Conservation (phyloP, 2,888 invertebrate species). For the Pachliopta kotzebuea region DNA sequence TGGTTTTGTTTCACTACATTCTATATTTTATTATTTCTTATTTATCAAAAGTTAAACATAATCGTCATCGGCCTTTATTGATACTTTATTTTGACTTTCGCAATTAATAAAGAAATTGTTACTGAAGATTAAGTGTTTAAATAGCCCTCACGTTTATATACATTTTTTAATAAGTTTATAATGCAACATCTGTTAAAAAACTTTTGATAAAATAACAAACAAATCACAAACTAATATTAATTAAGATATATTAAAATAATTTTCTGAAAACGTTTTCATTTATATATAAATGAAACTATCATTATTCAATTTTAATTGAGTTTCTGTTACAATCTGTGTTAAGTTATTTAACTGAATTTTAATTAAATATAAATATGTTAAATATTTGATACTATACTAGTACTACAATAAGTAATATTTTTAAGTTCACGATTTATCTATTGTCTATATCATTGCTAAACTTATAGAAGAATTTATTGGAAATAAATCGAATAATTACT, state of each 20-base stretch:
- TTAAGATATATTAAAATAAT: neutral
- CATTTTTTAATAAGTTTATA: too few relatives aligned
- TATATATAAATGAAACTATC: neutral
- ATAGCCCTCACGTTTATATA: too few relatives aligned
- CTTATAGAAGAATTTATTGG: too few relatives aligned
- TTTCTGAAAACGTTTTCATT: neutral
- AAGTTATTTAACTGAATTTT: neutral
- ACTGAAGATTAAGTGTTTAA: too few relatives aligned
- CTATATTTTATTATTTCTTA: too few relatives aligned
- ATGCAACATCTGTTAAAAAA: too few relatives aligned
- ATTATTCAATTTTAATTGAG: neutral
- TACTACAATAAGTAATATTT: neutral
- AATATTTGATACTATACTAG: neutral
- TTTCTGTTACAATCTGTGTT: neutral
- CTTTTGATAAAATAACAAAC: neutral
- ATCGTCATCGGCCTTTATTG: too few relatives aligned
- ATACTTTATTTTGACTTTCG: too few relatives aligned
- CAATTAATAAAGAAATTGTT: too few relatives aligned
- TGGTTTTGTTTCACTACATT: too few relatives aligned
- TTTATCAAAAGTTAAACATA: too few relatives aligned
- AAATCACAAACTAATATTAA: neutral
- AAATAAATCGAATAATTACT: neutral
- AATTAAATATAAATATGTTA: neutral
- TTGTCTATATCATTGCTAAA: neutral
- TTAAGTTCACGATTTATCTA: neutral